A percentile compares a stretch with the other conserved stretches of the same genome.
Evolutionary conservation across 1,140 invertebrate species (phyloP).

Genomic region (Aporrectodea caliginosa): DNA sequence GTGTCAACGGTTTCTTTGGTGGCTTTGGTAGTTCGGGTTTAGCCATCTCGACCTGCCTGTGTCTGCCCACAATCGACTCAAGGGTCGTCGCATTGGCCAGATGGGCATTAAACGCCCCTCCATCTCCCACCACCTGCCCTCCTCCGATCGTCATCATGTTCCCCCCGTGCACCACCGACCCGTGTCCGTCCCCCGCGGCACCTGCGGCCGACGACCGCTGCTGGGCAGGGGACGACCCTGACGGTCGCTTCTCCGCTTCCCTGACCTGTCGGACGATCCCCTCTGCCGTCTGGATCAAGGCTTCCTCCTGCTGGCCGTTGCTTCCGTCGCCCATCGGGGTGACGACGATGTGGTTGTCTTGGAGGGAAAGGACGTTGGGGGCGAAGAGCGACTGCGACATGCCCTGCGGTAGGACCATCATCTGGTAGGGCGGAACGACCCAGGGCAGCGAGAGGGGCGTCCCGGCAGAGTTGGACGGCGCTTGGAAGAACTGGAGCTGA

Average conservation of each 20-base stretch:
- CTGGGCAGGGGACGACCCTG: background rate
- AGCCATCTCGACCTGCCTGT: background rate
- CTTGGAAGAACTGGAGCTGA: background rate
- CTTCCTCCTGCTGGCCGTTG: background rate
- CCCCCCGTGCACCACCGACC: too few species aligned
- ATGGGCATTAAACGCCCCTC: background rate
- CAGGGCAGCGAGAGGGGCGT: conserved; percentile 15
- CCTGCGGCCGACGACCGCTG: background rate
- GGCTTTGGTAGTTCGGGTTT: conserved; percentile 28
- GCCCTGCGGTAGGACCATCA: conserved; percentile 17
- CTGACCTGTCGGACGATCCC: background rate
- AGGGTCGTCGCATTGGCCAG: background rate
- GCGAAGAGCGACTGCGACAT: conserved; percentile 12
- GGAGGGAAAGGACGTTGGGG: conserved; percentile 17
- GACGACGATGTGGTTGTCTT: conserved; percentile 19
- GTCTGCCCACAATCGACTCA: background rate
- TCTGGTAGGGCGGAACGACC: conserved; percentile 20
- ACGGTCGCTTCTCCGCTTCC: background rate
- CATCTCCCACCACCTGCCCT: background rate
- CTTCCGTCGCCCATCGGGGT: conserved; percentile 5
- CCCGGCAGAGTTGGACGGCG: background rate
- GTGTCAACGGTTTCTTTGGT: conserved; percentile 33
- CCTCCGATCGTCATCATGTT: background rate
- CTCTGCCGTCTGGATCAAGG: background rate
- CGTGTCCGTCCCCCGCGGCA: too few species aligned